Base-by-base conservation (phyloP, 2,797 vertebrate species). In the Choloepus didactylus region DNA sequence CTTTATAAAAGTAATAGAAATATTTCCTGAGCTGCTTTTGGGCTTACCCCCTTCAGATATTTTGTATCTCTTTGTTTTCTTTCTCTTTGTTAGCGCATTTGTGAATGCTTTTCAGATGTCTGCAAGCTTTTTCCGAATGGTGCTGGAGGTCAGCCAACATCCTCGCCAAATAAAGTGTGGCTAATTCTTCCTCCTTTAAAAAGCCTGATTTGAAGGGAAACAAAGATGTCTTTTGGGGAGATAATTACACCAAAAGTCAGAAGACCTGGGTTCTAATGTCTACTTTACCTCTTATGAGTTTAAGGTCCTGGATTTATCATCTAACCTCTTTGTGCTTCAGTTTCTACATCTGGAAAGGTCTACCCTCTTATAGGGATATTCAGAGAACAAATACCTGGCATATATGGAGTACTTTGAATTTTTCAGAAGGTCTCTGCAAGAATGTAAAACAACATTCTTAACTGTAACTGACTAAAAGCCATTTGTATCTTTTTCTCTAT, bases 371-470 rank as follows among this genome's bases (percentile, higher is more conserved):
- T 18, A 88, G 54, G 18, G 38, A n/a, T 19, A n/a, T 35, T 81
- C 31, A 90, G 35, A 95, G 46, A 92, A 67, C 75, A 87, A 70
- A 84, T 16, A 79, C 44, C 15, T 4, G 1, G 51, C n/a, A 51
- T 44, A 44, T 21, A 35, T 38, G 54, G 76, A 54, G 21, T 59
- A 73, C 49, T 89, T 27, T 62, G 75, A 83, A 62, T 77, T 91
- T 89, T 92, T 89, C 59, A 92, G 80, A 86, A 88, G 75, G 54
- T 25, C 75, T 92, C 41, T 89, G 69, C 72, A 91, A 86, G 69
- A 89, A 41, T n/a, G 27, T 44, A 41, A 11, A 67, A 27, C 41
- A 67, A 70, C 38, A 51, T 70, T 38, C 75, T 80, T 83, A 67
- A 66, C 76, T 83, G 35, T 27, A 67, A 35, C 31, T n/a, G 86